Evolutionary conservation across 1,140 invertebrate species (phyloP), one percentile per base, ranked within the genome.

Genomic region (Theocolax elegans): DNA sequence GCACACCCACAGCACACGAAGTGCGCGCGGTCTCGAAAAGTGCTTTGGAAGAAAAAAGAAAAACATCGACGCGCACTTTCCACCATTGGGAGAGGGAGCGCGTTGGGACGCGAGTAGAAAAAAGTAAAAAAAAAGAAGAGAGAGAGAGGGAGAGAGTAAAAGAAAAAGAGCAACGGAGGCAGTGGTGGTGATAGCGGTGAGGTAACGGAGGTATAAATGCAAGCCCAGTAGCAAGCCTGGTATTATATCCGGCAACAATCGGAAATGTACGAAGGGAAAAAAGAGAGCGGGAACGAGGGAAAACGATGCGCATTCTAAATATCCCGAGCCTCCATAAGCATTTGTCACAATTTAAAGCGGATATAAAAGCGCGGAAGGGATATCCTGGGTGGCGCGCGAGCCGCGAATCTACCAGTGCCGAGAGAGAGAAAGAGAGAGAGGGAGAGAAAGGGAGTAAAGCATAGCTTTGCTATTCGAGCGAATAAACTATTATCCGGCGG

Each of bases 291-390:
- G 46, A 4, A 19, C 3, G 17, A 0, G 17, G 17, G 2, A 29
- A 54, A 54, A 17, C 27, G 2, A 7, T 29, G 38, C 23, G 42
- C 64, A 58, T 67, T 67, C 25, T 56, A 58, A 58, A 56, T 58
- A 67, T 67, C n/a, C 40, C 38, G 12, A 19, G 19, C 7, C 12
- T 53, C 58, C 42, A 60, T 60, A 60, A 53, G 44, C 56, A 68
- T 68, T 60, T 60, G 66, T 68, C 46, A 60, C 66, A 60, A 68
- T 68, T 68, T 68, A 59, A 67, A 67, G 44, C 54, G 6, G 53
- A 38, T 59, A 51, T 53, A 63, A 56, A 53, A 42, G 23, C 13
- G 38, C 59, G 29, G 44, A 51, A 49, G 53, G 46, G 29, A 63
- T 49, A 49, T 63, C 19, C 29, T 46, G 17, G 4, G 2, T 35